Evolutionary conservation across 2,797 vertebrate species (phyloP), one percentile per base, ranked within the genome.

Genomic region (Paguma larvata): DNA sequence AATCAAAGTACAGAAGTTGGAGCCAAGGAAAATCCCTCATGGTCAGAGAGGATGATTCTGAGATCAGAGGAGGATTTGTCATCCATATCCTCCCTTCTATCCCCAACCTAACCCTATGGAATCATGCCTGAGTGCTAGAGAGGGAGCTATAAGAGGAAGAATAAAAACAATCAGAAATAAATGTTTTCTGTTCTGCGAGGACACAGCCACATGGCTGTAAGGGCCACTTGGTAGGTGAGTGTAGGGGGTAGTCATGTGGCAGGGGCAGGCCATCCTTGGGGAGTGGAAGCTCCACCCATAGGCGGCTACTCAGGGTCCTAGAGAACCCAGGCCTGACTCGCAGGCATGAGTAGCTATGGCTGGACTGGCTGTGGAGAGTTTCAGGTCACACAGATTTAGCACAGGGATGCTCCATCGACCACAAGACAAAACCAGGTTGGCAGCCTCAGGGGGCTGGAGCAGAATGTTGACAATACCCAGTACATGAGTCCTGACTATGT

Each of bases 211-310:
- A 25, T 21, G 8, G 25, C 7, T 44, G 27, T 27, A 51, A 68
- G 16, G 11, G 12, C 12, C 5, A 5, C 1, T 11, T 1, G 38
- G 59, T 2, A 16, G 1, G 41, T 21, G 9, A 13, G 4, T 5
- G 18, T 1, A 21, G 34, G 2, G 32, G 3, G n/a, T 63, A 15
- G 41, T n/a, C 18, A 25, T 2, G 0, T 15, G 51, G 48, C 25
- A 4, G 53, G 25, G 38, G 1, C 12, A 12, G 38, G 8, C 14
- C 14, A 1, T 41, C n/a, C 51, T 5, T 12, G 0, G 30, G 34
- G 3, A 16, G 34, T 56, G 14, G 41, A n/a, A 38, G 18, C 83
- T 84, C 86, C 30, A 51, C 25, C 48, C 16, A 5, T 1, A 46
- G 70, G 32, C 21, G 34, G 53, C 6, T 44, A 8, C 53, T 23